Evolutionary conservation across 2,113 vertebrate species (phyloP), one percentile per base, ranked within the genome.

Genomic region (Irena cyanogastra): DNA sequence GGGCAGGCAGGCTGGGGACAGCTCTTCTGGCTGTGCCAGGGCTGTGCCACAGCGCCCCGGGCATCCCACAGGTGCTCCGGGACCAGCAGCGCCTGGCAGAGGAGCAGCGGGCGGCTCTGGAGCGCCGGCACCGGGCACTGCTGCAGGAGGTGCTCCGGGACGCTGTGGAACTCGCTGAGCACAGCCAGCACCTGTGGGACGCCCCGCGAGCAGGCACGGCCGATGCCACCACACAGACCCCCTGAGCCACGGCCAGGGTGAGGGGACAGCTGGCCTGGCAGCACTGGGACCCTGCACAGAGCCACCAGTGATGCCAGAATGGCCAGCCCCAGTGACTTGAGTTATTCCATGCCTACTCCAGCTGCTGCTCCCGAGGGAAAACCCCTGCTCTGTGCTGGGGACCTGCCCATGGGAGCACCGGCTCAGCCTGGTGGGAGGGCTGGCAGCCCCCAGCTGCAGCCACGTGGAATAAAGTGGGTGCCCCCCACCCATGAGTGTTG

Each of bases 71-170:
- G 98, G 98, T 99, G 74, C 98, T 99, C 53, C 87, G 49, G 87
- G 97, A 96, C 70, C 99, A 98, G 96, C 97, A 91, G 56, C 92
- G 83, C 63, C 96, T 97, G 20, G 98, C 98, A 12, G 98, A 98
- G 72, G 96, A 98, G 87, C 98, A 98, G 94, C 96, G 96, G 83
- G 95, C 90, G 57, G 89, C 89, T 8, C 96, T 97, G 50, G 98
- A 99, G 69, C 71, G 42, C 45, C 93, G 76, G 50, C 97, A 99
- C 89, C 95, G 86, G 41, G 92, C 57, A 28, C 96, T 99, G 87
- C 96, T 99, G 87, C 97, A 98, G 69, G 97, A 98, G 52, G 83
- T 97, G 35, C 98, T 99, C 44, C 97, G 90, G 95, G 99, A 99
- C 0, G 91, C 97, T 0, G 71, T 96, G 54, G 83, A 97, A 61